Evolutionary conservation across 2,888 invertebrate genomes (phyloP).

Genomic region (Poecilobothrus nobilitatus): DNA sequence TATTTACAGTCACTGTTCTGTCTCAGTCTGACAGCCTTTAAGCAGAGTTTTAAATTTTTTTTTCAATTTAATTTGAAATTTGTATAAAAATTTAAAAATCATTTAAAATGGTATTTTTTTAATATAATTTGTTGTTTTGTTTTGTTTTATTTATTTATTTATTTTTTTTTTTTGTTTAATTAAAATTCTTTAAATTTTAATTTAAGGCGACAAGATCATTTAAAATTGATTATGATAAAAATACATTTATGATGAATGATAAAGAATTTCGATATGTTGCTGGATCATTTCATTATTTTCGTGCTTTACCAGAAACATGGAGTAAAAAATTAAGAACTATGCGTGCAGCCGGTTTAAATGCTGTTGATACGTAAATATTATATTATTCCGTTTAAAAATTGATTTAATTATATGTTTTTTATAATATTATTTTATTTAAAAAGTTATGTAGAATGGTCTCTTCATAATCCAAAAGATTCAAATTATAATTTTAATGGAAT

Average conservation of each 20-base stretch:
- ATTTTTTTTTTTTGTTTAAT: too few species aligned
- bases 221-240: conserved; percentile 48
- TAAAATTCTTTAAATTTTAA: not conserved
- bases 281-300: conserved; percentile 80
- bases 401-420: too few species aligned
- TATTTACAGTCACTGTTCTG: too few species aligned
- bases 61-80: too few species aligned
- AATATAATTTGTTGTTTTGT: too few species aligned
- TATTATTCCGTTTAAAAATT: not conserved
- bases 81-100: too few species aligned
- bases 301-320: conserved; percentile 73
- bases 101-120: not conserved
- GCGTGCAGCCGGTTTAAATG: conserved; percentile 75
- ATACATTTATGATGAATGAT: conserved; percentile 64
- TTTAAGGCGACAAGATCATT: conserved; percentile 30
- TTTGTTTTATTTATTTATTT: not conserved
- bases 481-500: conserved; percentile 55
- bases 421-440: conserved; percentile 7
- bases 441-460: conserved; percentile 82
- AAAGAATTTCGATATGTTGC: conserved; percentile 61
- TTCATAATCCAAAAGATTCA: conserved; percentile 71
- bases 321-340: conserved; percentile 64
- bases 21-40: too few species aligned
- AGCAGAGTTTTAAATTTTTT: too few species aligned
- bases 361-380: conserved; percentile 65